phyloP scores from a whole-genome alignment of 1,140 invertebrate genomes.

The Drosophila pandora region DNA sequence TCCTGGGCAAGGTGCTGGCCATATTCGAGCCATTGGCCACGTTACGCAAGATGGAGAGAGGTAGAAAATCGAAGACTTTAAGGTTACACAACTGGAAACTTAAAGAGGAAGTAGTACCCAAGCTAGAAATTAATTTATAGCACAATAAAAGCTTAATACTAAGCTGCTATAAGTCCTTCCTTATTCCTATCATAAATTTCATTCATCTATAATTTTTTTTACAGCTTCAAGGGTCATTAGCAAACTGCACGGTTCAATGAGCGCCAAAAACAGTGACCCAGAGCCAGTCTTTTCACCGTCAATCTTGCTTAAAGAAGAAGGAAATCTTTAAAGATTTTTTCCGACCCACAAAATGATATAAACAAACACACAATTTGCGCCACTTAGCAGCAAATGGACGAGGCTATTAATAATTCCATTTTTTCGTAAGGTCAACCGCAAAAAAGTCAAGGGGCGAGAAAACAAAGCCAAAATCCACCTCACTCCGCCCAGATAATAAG shows the following conservation, averaged over 20 bases:
- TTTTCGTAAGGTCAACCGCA: constrained; percentile 62
- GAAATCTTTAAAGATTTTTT: constrained; percentile 50
- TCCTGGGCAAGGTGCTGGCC: constrained; percentile 6
- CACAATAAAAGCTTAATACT: not conserved
- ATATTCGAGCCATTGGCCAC: constrained; percentile 35
- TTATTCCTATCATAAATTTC: constrained; percentile 10
- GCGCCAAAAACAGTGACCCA: constrained; percentile 54
- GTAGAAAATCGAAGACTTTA: constrained; percentile 2
- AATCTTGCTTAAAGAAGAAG: constrained; percentile 40
- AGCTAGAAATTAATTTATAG: not conserved
- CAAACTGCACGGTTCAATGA: constrained; percentile 70
- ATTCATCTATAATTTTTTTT: constrained; percentile 19
- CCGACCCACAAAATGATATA: constrained; percentile 70
- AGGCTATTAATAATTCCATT: constrained; percentile 79
- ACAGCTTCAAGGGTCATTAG: constrained; percentile 71
- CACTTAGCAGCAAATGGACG: constrained; percentile 81
- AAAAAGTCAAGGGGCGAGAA: constrained; percentile 54
- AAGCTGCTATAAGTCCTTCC: constrained; percentile 1
- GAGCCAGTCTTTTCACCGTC: constrained; percentile 10
- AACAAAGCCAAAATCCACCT: constrained; percentile 21
- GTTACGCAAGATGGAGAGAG: not conserved
- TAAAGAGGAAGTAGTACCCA: not conserved
- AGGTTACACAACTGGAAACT: not conserved
- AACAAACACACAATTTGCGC: constrained; percentile 82
- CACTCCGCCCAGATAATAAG: constrained; percentile 64